Evolutionary conservation across 2,888 invertebrate genomes (phyloP), one percentile per base, ranked within the genome.

Genomic region (Spilarctia lutea): DNA sequence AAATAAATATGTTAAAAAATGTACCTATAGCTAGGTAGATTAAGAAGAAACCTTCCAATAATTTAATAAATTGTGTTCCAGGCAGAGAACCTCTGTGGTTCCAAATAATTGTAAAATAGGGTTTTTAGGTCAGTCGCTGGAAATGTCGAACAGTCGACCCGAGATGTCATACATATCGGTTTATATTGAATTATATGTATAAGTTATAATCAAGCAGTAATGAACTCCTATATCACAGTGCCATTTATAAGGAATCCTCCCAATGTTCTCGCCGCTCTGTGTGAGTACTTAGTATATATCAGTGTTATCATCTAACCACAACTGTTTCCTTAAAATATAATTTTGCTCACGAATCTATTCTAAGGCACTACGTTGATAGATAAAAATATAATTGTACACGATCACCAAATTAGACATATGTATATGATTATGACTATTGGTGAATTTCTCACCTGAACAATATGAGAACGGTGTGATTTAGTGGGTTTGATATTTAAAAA

Each of bases 31-130:
- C 81, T 80, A 84, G 75, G 75, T 90, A 89, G 87, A 87, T 86
- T 86, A 80, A 84, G 78, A 86, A 86, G 88, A 85, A 86, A 89
- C 86, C 81, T 92, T 92, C 92, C 92, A 91, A 86, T 83, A 80
- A 80, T 85, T 77, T 83, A 84, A 81, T 85, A 79, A 87, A 84
- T 75, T 83, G 85, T 88, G 86, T 88, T 88, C 86, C 83, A 83
- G 81, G 78, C 79, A 87, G 85, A 86, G 86, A 87, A 87, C 87
- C 83, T 82, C 77, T 85, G 77, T 83, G 82, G 85, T 86, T 89
- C 83, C 83, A 86, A 88, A 87, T 86, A 80, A 83, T 83, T 77
- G 67, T 88, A 87, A 85, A 79, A 76, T 84, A 85, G 84, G 71
- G 79, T 76, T 67, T 74, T 30, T 85, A 82, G 77, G 83, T 73